Evolutionary conservation across 1,140 invertebrate genomes (phyloP).

Genomic region (Bilobella aurantiaca): DNA sequence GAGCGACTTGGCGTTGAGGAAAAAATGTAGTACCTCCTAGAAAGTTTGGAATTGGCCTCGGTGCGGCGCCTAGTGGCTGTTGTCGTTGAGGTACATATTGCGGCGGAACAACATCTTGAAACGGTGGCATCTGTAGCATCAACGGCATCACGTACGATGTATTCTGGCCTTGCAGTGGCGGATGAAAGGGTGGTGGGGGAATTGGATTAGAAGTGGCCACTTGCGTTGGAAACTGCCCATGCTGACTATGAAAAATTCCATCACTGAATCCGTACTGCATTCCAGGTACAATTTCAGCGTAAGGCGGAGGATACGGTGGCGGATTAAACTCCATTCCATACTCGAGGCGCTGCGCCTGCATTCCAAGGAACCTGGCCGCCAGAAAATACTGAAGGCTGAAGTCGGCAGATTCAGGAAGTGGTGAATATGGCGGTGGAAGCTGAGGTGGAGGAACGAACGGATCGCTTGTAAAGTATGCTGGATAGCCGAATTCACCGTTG

Average conservation of each 20-base stretch:
- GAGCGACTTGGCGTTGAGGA: background rate
- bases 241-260: background rate
- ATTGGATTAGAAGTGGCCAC: background rate
- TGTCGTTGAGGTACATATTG: background rate
- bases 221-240: background rate
- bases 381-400: background rate
- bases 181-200: background rate
- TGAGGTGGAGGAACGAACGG: background rate
- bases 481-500: too few relatives aligned
- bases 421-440: background rate
- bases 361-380: background rate
- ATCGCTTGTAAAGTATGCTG: too few relatives aligned
- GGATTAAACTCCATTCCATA: background rate
- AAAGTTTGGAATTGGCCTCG: background rate
- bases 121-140: background rate
- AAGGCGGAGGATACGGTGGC: background rate
- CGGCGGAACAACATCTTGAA: background rate
- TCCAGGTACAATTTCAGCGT: background rate
- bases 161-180: background rate
- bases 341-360: background rate
- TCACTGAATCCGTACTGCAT: background rate
- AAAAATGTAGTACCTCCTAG: background rate
- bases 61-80: background rate
- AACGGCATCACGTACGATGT: background rate
- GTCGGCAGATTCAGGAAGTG: background rate